A percentile compares a stretch with the other conserved stretches of the same genome.
Conservation (phyloP, 2,888 invertebrate species). For the Leptinotarsa tumamoca region DNA sequence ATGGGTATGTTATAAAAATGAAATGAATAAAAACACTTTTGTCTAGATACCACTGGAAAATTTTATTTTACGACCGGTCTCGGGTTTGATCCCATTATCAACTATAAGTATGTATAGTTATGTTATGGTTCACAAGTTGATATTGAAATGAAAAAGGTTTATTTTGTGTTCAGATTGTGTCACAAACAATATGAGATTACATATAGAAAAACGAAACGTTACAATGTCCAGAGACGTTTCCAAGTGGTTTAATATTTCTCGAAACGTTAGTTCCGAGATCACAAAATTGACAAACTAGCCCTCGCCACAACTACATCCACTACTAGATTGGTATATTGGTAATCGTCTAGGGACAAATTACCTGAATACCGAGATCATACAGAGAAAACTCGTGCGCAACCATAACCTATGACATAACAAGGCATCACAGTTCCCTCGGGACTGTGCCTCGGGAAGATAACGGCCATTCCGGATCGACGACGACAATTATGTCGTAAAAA, state of each 20-base stretch:
- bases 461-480: constrained; percentile 46
- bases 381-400: neutral
- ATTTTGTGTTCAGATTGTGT: too few species aligned
- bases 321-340: constrained; percentile 16
- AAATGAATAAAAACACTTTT: too few species aligned
- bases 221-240: neutral
- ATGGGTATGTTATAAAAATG: too few species aligned
- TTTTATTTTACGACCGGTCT: too few species aligned
- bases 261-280: neutral
- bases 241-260: neutral
- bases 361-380: constrained; percentile 13
- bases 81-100: too few species aligned
- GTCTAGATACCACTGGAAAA: too few species aligned
- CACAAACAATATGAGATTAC: too few species aligned
- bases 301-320: constrained; percentile 5
- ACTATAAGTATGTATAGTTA: too few species aligned
- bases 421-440: constrained; percentile 8
- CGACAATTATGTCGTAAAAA: constrained; percentile 60
- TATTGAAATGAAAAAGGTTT: too few species aligned
- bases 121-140: too few species aligned
- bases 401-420: constrained; percentile 26
- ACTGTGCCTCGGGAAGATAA: constrained; percentile 17
- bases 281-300: neutral
- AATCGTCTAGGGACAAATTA: neutral
- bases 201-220: too few species aligned